A percentile compares a stretch with the other conserved stretches of the same genome.
These are phyloP conservation scores for Myocastor coypus DNA, from an alignment of 2,113 vertebrate species.

Conservation along the genomic window DNA sequence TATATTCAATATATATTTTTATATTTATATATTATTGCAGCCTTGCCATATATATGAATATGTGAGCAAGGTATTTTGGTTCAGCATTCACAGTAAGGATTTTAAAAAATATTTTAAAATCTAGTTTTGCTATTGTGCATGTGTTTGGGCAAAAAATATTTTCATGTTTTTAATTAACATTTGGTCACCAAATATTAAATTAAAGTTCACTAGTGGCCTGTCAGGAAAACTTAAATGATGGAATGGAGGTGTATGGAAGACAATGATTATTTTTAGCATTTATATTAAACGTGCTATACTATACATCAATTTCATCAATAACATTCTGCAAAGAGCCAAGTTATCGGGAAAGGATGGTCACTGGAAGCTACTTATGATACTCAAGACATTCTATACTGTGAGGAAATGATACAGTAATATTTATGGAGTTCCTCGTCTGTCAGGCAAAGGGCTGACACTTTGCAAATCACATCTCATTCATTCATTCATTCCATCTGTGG, in stretches of 20 bases:
- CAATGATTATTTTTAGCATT: background rate
- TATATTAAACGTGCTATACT: background rate
- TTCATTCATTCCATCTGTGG: background rate
- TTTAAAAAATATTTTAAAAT: constrained; percentile 44
- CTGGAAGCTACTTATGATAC: background rate
- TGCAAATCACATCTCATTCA: background rate
- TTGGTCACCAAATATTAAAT: background rate
- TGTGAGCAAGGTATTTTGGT: background rate
- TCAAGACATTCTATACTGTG: background rate
- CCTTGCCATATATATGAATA: background rate
- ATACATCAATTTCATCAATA: background rate
- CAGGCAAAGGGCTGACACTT: background rate
- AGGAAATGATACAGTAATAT: background rate
- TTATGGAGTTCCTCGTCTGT: background rate
- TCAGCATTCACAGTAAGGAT: background rate
- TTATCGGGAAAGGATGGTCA: background rate
- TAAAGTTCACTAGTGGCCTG: background rate
- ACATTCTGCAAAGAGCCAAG: background rate
- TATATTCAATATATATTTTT: background rate
- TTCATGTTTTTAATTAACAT: constrained; percentile 12
- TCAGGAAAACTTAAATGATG: constrained; percentile 19
- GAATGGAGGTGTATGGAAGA: background rate
- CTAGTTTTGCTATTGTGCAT: background rate
- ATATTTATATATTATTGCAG: background rate
- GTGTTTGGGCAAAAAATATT: background rate